phyloP scores from a whole-genome alignment of 2,113 vertebrate species.

The Tyto alba region DNA sequence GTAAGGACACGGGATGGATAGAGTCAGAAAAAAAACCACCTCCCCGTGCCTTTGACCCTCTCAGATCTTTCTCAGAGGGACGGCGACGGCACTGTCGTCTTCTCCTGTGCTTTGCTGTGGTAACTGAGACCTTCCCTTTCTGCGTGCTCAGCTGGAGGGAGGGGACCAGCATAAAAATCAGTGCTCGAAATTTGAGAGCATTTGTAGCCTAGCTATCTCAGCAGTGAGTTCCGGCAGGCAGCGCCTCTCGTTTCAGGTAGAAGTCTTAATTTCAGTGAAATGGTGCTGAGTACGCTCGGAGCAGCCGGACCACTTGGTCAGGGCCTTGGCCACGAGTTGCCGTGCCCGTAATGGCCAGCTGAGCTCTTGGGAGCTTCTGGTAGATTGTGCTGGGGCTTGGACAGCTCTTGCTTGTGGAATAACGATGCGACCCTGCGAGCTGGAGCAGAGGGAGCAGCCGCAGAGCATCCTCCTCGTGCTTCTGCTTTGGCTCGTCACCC shows the following conservation, averaged over 20 bases:
- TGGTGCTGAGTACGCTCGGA: not conserved
- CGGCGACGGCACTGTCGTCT: accelerated
- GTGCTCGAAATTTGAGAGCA: not conserved
- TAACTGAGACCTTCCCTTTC: no score
- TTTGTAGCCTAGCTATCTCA: not conserved
- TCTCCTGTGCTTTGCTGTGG: not conserved
- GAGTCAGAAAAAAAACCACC: accelerated
- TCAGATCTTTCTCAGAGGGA: not conserved
- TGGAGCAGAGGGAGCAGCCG: not conserved
- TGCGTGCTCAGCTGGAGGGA: not conserved
- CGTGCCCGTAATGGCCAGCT: accelerated
- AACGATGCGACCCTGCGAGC: accelerated
- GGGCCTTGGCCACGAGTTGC: not conserved
- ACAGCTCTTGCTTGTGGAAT: not conserved
- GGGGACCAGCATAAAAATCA: not conserved
- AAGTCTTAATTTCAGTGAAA: not conserved
- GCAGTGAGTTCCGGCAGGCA: no score
- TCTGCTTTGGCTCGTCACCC: not conserved
- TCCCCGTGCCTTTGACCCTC: not conserved
- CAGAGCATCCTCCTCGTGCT: accelerated
- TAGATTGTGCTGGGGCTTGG: no score
- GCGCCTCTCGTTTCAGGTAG: accelerated
- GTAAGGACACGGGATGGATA: not conserved
- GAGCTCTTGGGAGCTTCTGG: not conserved
- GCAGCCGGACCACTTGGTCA: not conserved